Evolutionary conservation across 2,797 vertebrate species (phyloP).

Genomic region (Oreochromis grahami): DNA sequence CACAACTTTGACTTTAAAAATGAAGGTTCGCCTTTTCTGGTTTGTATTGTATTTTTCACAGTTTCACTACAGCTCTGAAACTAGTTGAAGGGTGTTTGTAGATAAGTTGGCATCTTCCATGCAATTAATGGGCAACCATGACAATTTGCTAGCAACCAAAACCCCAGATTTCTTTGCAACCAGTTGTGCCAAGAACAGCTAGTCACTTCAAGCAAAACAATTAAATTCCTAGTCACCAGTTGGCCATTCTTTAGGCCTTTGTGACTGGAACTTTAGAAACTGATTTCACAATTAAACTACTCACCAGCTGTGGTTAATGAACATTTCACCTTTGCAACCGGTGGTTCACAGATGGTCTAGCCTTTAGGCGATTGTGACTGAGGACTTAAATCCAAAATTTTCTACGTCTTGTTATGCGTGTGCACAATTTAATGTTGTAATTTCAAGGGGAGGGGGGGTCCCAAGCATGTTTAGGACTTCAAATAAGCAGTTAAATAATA

Average conservation of each 20-base stretch:
- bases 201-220: neutral
- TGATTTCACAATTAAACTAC: neutral
- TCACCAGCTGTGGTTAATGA: neutral
- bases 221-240: neutral
- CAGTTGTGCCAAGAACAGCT: neutral
- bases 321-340: neutral
- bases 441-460: rapidly evolving
- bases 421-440: neutral
- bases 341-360: neutral
- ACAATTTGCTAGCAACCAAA: too few species aligned
- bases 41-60: neutral
- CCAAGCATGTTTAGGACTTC: neutral
- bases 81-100: too few species aligned
- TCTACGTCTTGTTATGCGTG: neutral
- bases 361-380: neutral
- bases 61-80: too few species aligned
- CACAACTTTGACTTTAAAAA: neutral
- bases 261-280: neutral
- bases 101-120: too few species aligned
- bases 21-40: neutral
- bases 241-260: neutral
- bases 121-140: too few species aligned
- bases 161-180: neutral
- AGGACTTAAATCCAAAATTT: neutral
- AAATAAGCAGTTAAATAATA: neutral